phyloP scores from a whole-genome alignment of 2,797 vertebrate genomes.

The Propithecus perrieri region DNA sequence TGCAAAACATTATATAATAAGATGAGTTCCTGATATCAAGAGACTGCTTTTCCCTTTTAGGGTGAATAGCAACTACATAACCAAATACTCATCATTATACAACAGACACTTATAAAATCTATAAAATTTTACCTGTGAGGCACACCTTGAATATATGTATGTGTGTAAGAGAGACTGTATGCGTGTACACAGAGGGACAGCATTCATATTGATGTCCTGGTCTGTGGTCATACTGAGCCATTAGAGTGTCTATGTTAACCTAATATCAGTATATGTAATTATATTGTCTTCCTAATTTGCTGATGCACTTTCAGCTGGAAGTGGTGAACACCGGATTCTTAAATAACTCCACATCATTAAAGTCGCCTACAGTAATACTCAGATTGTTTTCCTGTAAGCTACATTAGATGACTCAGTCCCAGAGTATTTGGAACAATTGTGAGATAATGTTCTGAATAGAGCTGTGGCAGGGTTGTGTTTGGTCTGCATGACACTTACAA shows the following conservation, averaged over 20 bases:
- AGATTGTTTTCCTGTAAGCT: slow-evolving; percentile 74
- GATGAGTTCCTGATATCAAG: not conserved
- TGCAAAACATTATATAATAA: not conserved
- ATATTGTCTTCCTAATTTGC: slow-evolving; percentile 65
- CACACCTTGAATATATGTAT: not conserved
- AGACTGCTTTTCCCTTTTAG: not conserved
- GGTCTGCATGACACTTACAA: not conserved
- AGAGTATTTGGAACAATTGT: slow-evolving; percentile 46
- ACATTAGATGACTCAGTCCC: slow-evolving; percentile 75
- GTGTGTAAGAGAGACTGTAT: not conserved
- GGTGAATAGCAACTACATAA: not conserved
- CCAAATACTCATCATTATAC: not conserved
- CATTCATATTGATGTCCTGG: not conserved
- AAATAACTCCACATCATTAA: slow-evolving; percentile 67
- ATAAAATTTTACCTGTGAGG: not conserved
- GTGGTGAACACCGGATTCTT: slow-evolving; percentile 72
- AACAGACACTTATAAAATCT: not conserved
- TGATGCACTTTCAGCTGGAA: slow-evolving; percentile 73
- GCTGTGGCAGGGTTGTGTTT: slow-evolving; percentile 21
- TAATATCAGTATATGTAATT: slow-evolving; percentile 70
- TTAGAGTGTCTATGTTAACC: slow-evolving; percentile 33
- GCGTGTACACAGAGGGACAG: not conserved
- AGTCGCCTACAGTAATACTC: slow-evolving; percentile 68
- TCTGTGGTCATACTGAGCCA: slow-evolving; percentile 49
- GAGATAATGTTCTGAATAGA: slow-evolving; percentile 64